phyloP scores from a whole-genome alignment of 1,140 invertebrate genomes.

The Vanessa tameamea region DNA sequence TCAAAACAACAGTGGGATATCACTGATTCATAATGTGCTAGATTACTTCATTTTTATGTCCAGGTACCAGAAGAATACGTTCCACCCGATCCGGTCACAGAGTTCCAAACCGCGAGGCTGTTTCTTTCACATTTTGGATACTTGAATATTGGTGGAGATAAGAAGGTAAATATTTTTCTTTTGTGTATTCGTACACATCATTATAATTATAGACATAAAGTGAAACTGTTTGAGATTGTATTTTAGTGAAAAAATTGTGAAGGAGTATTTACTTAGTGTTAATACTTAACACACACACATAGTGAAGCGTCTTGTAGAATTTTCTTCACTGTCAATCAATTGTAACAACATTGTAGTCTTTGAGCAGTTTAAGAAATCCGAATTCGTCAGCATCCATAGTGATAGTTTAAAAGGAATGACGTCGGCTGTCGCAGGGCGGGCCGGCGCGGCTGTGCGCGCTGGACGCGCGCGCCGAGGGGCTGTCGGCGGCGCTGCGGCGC shows the following conservation, averaged over 20 bases:
- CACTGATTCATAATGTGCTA: not conserved
- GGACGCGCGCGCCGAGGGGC: slow-evolving; percentile 86
- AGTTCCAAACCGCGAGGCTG: slow-evolving; percentile 96
- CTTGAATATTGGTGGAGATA: slow-evolving; percentile 87
- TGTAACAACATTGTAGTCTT: too few species aligned
- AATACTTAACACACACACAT: too few species aligned
- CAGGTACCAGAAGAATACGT: slow-evolving; percentile 86
- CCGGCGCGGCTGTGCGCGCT: slow-evolving; percentile 88
- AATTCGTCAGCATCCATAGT: too few species aligned
- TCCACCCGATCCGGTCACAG: slow-evolving; percentile 90
- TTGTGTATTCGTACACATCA: not conserved
- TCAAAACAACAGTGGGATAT: too few species aligned
- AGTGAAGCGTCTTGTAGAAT: too few species aligned
- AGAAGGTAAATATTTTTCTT: slow-evolving; percentile 59
- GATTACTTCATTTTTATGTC: not conserved
- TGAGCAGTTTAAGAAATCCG: too few species aligned
- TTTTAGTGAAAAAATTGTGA: too few species aligned
- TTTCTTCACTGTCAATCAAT: too few species aligned
- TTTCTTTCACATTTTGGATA: slow-evolving; percentile 97
- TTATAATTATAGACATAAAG: too few species aligned
- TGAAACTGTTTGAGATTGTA: too few species aligned
- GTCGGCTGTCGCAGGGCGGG: slow-evolving; percentile 37
- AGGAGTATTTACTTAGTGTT: too few species aligned
- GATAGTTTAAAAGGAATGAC: too few species aligned
- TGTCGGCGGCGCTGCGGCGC: slow-evolving; percentile 88